Evolutionary conservation across 2,888 invertebrate genomes (phyloP).

Genomic region (Pristionchus japonicus): DNA sequence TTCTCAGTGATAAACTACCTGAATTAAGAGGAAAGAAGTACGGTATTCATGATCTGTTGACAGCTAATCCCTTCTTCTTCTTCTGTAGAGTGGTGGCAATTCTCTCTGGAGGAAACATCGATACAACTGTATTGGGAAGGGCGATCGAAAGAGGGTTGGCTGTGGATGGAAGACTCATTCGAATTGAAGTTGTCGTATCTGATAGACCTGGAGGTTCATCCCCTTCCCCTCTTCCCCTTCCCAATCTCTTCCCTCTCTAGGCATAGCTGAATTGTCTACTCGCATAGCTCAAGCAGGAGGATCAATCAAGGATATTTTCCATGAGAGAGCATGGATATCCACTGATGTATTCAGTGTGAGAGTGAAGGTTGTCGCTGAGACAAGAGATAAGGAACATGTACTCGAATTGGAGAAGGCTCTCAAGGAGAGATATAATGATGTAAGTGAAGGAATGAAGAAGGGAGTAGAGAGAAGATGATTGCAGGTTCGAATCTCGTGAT

Average conservation of each 20-base stretch:
- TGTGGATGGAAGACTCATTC: slow-evolving; percentile 77
- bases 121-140: slow-evolving; percentile 78
- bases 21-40: slow-evolving; percentile 84
- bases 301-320: slow-evolving; percentile 92
- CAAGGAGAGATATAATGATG: slow-evolving; percentile 63
- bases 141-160: slow-evolving; percentile 77
- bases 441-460: too few species aligned
- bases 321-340: slow-evolving; percentile 93
- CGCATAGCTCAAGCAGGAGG: slow-evolving; percentile 77
- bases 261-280: slow-evolving; percentile 77
- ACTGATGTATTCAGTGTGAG: slow-evolving; percentile 86
- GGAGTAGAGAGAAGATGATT: too few species aligned
- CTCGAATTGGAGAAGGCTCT: slow-evolving; percentile 81
- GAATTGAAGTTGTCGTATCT: slow-evolving; percentile 77
- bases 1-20: slow-evolving; percentile 86
- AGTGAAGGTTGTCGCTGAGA: slow-evolving; percentile 84
- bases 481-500: slow-evolving; percentile 36
- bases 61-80: too few species aligned
- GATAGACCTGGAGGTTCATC: slow-evolving; percentile 78
- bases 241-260: slow-evolving; percentile 49
- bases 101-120: slow-evolving; percentile 79
- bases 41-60: too few species aligned
- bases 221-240: neutral
- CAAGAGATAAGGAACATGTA: slow-evolving; percentile 86
- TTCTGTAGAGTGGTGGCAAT: slow-evolving; percentile 76